These are phyloP conservation scores for Cotesia typhae DNA, from an alignment of 1,140 invertebrate species.

Conservation along the genomic window DNA sequence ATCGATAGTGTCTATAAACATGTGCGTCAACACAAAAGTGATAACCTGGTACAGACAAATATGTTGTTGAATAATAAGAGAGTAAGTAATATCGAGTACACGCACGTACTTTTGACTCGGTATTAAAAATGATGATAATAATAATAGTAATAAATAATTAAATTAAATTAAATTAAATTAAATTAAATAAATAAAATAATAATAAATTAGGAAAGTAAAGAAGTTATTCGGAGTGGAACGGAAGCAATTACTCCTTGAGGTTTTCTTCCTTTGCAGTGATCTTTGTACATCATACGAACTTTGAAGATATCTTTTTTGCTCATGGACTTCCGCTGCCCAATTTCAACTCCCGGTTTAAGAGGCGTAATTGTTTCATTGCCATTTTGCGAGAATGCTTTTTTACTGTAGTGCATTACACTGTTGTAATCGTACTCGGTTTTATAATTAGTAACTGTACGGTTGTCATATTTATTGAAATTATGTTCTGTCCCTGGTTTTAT, in stretches of 20 bases:
- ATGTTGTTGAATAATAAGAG: no score
- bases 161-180: no score
- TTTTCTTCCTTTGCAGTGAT: constrained; percentile 57
- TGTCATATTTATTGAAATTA: constrained; percentile 77
- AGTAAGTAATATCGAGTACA: no score
- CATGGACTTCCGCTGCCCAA: constrained; percentile 29
- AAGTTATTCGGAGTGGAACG: not conserved
- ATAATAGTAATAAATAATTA: no score
- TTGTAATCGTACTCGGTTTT: constrained; percentile 74
- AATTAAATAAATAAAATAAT: no score
- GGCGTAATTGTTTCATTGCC: constrained; percentile 72
- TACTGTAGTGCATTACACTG: constrained; percentile 79
- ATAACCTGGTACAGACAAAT: no score
- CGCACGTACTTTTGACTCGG: no score
- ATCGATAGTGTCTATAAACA: no score
- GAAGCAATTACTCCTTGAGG: constrained; percentile 2
- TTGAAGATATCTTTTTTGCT: constrained; percentile 71
- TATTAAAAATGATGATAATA: no score
- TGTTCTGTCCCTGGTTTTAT: constrained; percentile 71
- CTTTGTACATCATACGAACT: constrained; percentile 73
- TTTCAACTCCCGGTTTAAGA: constrained; percentile 42
- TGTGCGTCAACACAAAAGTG: no score
- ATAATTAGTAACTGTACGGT: constrained; percentile 71
- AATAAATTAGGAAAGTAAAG: no score
- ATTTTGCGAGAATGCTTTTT: constrained; percentile 73